Percentiles rank a stretch among this genome's conserved stretches.
phyloP scores from a whole-genome alignment of 1,140 invertebrate species.

The Sycobia sp. region DNA sequence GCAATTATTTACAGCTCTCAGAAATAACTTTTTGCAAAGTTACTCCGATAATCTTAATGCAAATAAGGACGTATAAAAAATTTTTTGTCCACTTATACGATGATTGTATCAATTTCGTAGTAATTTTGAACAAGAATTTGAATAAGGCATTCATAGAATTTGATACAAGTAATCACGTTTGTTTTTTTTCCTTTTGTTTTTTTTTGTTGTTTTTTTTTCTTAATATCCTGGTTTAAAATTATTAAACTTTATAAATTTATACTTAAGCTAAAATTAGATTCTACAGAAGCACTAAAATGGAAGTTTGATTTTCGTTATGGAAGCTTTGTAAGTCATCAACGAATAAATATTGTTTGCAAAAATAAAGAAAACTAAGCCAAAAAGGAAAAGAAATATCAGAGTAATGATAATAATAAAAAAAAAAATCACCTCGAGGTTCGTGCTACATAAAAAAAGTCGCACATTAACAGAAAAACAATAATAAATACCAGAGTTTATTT shows the following conservation, averaged over 20 bases:
- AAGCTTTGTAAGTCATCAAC: constrained; percentile 1
- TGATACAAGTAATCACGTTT: too few relatives aligned
- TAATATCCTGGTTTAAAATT: not conserved
- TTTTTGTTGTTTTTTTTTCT: too few relatives aligned
- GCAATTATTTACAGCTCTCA: constrained; percentile 14
- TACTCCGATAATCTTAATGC: not conserved
- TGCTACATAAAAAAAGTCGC: constrained; percentile 2
- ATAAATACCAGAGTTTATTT: too few relatives aligned
- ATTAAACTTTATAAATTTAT: too few relatives aligned
- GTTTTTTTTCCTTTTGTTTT: too few relatives aligned
- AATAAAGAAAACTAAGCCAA: not conserved
- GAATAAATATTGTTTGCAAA: not conserved
- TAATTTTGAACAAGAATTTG: too few relatives aligned
- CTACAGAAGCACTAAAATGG: constrained; percentile 13
- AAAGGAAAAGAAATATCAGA: not conserved
- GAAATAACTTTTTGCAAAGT: constrained; percentile 5
- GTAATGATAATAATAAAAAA: not conserved
- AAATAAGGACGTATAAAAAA: too few relatives aligned
- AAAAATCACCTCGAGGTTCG: too few relatives aligned
- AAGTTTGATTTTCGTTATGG: constrained; percentile 1
- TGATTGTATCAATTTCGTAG: too few relatives aligned
- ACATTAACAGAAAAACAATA: not conserved
- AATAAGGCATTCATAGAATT: too few relatives aligned
- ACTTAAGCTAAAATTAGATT: too few relatives aligned
- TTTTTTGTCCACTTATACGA: too few relatives aligned